These are phyloP conservation scores for Laupala kohalensis DNA, from an alignment of 1,140 invertebrate species.

Conservation along the genomic window DNA sequence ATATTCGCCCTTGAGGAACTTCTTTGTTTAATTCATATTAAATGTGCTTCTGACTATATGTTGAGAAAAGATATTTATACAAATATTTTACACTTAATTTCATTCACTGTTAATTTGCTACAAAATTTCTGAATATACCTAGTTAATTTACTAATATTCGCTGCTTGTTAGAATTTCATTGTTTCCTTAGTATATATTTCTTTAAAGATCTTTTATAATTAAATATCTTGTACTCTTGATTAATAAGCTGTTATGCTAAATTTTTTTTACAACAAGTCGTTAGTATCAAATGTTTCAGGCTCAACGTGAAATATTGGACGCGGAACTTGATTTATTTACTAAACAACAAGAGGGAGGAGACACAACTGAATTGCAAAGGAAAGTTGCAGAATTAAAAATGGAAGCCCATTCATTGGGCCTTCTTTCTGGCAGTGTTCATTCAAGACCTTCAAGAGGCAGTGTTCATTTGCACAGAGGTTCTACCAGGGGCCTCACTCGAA, in stretches of 20 bases:
- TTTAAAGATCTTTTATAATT: not conserved
- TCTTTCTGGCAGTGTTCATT: not conserved
- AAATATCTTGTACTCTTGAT: not conserved
- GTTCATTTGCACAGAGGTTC: not conserved
- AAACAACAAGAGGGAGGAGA: conserved; percentile 69
- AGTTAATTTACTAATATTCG: no score
- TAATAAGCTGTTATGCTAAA: not conserved
- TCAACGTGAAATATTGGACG: conserved; percentile 73
- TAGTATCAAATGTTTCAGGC: conserved; percentile 44
- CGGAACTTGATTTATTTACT: conserved; percentile 74
- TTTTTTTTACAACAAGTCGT: not conserved
- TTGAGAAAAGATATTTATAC: no score
- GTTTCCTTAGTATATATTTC: no score
- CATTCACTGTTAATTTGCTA: no score
- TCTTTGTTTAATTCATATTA: no score
- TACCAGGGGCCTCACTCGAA: not conserved
- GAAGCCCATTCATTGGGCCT: conserved; percentile 6
- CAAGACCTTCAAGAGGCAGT: not conserved
- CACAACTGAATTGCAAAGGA: conserved; percentile 54
- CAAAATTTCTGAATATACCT: no score
- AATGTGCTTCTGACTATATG: no score
- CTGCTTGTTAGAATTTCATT: no score
- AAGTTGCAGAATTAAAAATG: conserved; percentile 52
- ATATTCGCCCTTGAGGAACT: no score
- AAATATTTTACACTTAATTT: no score